Evolutionary conservation across 2,113 vertebrate species (phyloP).

Genomic region (Lasiurus borealis): DNA sequence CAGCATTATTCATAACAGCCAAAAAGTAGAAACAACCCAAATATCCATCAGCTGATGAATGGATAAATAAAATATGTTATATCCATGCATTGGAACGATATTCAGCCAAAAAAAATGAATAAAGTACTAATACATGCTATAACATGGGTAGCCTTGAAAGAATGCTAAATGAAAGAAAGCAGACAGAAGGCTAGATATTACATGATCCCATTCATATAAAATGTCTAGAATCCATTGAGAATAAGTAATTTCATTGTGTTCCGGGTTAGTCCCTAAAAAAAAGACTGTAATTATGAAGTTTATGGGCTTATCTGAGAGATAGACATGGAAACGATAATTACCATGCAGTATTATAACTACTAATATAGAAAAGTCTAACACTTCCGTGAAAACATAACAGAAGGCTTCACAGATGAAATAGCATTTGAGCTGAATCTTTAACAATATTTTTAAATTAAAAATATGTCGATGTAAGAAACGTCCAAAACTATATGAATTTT

Average conservation of each 20-base stretch:
- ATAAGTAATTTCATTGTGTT: neutral
- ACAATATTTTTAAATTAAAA: slow-evolving; percentile 32
- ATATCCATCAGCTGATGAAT: neutral
- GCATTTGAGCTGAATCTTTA: neutral
- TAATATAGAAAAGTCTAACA: neutral
- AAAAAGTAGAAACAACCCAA: neutral
- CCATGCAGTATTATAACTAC: neutral
- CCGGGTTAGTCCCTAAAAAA: neutral
- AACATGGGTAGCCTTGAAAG: neutral
- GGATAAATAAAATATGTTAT: neutral
- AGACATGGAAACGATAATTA: neutral
- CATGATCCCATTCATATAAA: neutral
- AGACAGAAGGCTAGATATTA: neutral
- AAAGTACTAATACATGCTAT: neutral
- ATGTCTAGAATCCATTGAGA: neutral
- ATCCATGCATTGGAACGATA: neutral
- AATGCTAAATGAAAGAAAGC: neutral
- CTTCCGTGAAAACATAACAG: neutral
- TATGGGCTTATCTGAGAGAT: neutral
- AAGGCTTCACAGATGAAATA: neutral
- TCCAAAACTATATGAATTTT: neutral
- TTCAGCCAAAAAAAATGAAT: neutral
- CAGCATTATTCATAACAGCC: neutral
- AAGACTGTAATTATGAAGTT: neutral
- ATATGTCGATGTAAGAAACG: neutral